Evolutionary conservation across 2,113 vertebrate species (phyloP).

Genomic region (Glaucomys volans): DNA sequence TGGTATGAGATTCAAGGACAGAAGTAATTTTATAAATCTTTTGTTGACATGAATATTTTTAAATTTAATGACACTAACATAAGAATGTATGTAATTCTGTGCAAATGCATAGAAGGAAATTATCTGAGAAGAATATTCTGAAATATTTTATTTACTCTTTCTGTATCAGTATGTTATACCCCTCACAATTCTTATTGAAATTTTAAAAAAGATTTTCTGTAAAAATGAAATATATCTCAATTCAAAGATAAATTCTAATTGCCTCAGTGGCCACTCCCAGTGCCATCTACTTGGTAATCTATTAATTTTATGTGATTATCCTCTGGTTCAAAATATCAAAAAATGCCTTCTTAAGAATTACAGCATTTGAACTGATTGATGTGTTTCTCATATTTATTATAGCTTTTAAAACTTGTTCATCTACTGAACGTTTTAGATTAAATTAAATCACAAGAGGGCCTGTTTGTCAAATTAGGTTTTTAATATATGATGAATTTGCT

Average conservation of each 20-base stretch:
- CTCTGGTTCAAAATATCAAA: conserved; percentile 41
- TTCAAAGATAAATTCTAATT: conserved; percentile 13
- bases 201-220: not conserved
- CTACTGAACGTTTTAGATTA: not conserved
- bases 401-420: conserved; percentile 47
- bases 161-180: not conserved
- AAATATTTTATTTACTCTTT: not conserved
- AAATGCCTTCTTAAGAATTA: conserved; percentile 55
- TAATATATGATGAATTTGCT: not conserved
- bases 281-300: not conserved
- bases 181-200: not conserved
- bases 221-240: not conserved
- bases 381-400: conserved; percentile 1
- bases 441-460: conserved; percentile 1
- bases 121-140: not conserved
- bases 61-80: not conserved
- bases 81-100: not conserved
- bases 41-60: not conserved
- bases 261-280: not conserved
- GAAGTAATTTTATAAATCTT: not conserved
- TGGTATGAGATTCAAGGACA: not conserved
- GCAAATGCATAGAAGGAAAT: not conserved
- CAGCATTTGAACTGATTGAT: conserved; percentile 44
- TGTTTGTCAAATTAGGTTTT: conserved; percentile 1
- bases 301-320: conserved; percentile 46